Base-by-base conservation (phyloP, 2,113 vertebrate species). In the Melierax canorus region DNA sequence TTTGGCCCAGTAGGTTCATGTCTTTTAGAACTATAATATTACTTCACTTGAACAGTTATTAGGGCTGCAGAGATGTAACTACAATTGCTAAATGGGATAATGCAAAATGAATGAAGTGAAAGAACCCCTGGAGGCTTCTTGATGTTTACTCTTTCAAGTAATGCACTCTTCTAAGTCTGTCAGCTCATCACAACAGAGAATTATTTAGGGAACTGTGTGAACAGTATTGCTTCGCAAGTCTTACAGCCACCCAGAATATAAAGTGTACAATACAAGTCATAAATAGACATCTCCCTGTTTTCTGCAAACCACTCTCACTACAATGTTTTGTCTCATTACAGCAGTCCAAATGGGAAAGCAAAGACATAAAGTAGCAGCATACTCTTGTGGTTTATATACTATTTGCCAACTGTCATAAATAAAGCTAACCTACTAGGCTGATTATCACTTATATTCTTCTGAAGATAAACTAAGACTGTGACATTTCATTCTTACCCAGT, bases 91-190 rank as follows among this genome's bases (percentile, higher is more conserved):
- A 90, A 85, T 88, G 63, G 69, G 77, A 86, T 89, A 86, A 95
- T 77, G 67, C 39, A 86, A 95, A 92, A 89, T 79, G 64, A 92
- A 90, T 79, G 94, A 96, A 94, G 86, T 73, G 80, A 84, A 86
- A 83, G 93, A 69, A 89, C 41, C 91, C 86, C 82, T 68, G 81
- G 96, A 90, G 83, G 72, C 55, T 94, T 79, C 85, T 67, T 75
- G 76, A 62, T 92, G 81, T 94, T 96, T 92, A 96, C 83, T 93
- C 93, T 95, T 88, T 95, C 84, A 82, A 94, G 81, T 91, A 97
- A 90, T 64, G 90, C 95, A 92, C 46, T 92, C 84, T 58, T 80
- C 64, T 74, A 60, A 83, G 69, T 64, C 83, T 91, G 94, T 95
- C 92, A 94, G 74, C 87, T 91, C 94, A 92, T 91, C 96, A 88